These are phyloP conservation scores for Gavia stellata DNA, from an alignment of 2,113 vertebrate genomes.

Conservation along the genomic window DNA sequence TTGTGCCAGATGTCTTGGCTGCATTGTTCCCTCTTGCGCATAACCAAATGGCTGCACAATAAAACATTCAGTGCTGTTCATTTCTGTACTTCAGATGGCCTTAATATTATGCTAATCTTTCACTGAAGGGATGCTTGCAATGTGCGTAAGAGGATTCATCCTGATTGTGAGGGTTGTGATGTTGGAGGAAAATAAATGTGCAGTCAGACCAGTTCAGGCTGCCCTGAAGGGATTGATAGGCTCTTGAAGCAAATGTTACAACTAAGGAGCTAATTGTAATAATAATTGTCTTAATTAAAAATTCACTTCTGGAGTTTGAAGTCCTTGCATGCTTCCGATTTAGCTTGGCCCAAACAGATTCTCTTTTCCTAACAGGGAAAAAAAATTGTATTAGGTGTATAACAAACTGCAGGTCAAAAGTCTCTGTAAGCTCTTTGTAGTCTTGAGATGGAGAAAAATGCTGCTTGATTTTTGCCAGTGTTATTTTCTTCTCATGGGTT, in stretches of 20 bases:
- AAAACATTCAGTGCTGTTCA: slow-evolving; percentile 21
- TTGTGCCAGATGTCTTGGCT: slow-evolving; percentile 34
- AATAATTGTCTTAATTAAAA: background rate
- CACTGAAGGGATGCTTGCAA: slow-evolving; percentile 17
- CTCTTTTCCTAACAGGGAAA: background rate
- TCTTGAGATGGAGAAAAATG: background rate
- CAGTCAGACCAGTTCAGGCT: background rate
- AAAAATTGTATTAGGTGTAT: background rate
- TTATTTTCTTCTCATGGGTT: background rate
- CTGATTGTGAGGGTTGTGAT: background rate
- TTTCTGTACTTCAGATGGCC: slow-evolving; percentile 39
- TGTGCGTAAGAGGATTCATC: slow-evolving; percentile 38
- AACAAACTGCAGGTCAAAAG: background rate
- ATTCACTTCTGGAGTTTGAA: background rate
- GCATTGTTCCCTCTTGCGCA: background rate
- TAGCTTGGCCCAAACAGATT: background rate
- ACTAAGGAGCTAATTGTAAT: background rate
- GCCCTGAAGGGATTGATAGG: background rate
- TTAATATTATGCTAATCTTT: slow-evolving; percentile 46
- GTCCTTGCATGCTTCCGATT: background rate
- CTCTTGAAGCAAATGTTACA: background rate
- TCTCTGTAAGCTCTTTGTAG: background rate
- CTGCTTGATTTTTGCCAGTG: background rate
- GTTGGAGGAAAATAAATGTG: background rate
- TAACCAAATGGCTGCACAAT: slow-evolving; percentile 5